Conservation (phyloP, 2,113 vertebrate genomes). For the Tupaia tana region DNA sequence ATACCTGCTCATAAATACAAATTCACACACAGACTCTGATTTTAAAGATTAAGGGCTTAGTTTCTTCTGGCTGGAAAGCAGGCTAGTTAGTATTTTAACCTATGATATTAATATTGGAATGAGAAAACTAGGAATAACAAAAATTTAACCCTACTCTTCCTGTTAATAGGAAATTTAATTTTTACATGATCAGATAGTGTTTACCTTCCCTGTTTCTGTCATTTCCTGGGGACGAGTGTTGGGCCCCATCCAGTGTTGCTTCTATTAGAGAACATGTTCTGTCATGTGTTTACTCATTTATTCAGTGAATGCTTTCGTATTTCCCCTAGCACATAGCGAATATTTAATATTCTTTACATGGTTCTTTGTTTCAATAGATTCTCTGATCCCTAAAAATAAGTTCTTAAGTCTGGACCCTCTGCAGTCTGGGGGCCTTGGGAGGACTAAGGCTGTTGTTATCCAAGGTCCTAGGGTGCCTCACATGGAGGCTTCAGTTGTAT, state of each 20-base stretch:
- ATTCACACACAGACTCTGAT: not conserved
- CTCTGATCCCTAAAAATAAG: accelerated
- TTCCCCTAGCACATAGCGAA: not conserved
- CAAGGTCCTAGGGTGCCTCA: not conserved
- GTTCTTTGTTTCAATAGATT: not conserved
- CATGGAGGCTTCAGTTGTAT: not conserved
- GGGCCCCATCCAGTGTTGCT: accelerated
- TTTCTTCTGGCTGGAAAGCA: not conserved
- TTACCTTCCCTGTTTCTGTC: accelerated
- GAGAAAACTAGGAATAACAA: not conserved
- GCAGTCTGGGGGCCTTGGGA: too few species aligned
- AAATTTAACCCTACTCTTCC: not conserved
- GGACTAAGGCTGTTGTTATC: not conserved
- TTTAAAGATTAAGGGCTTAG: not conserved
- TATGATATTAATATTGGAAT: not conserved
- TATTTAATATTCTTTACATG: not conserved
- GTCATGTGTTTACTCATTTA: not conserved
- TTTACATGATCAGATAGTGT: not conserved
- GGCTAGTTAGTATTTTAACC: not conserved
- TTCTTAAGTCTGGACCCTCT: not conserved
- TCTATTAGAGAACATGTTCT: not conserved
- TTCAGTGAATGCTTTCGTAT: not conserved
- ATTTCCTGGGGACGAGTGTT: not conserved
- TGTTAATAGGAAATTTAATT: not conserved
- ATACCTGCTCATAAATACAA: not conserved